These are phyloP conservation scores for Chelonoidis abingdonii DNA, from an alignment of 2,113 vertebrate genomes.

Conservation along the genomic window DNA sequence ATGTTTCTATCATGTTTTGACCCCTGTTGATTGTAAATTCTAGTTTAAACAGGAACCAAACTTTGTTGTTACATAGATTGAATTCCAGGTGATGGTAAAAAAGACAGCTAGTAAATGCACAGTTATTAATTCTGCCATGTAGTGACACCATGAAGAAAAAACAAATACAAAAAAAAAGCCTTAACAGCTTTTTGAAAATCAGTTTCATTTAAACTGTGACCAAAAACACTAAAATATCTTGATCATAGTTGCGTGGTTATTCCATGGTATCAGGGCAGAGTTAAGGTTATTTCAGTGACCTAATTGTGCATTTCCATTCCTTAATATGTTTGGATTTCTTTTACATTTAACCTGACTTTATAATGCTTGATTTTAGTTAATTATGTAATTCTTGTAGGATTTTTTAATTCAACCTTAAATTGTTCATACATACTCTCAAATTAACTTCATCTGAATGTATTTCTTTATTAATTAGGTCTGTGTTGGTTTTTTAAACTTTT, in stretches of 20 bases:
- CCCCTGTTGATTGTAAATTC: background rate
- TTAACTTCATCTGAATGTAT: background rate
- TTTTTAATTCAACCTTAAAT: background rate
- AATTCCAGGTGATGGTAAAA: fast-evolving
- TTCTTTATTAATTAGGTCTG: background rate
- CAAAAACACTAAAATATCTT: background rate
- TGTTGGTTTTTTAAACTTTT: background rate
- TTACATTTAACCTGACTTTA: conserved; percentile 7
- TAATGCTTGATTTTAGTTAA: background rate
- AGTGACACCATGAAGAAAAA: background rate
- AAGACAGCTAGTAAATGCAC: fast-evolving
- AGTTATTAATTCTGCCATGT: background rate
- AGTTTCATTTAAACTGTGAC: background rate
- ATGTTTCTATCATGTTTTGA: background rate
- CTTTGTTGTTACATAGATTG: background rate
- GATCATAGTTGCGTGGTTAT: background rate
- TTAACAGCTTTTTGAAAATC: background rate
- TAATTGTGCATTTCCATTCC: conserved; percentile 11
- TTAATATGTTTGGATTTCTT: background rate
- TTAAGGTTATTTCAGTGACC: conserved; percentile 1
- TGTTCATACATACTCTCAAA: background rate
- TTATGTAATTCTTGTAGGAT: background rate
- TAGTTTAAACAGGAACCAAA: background rate
- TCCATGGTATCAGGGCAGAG: background rate
- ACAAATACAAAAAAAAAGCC: background rate